phyloP scores from a whole-genome alignment of 2,888 invertebrate species.

The Mesopsocus fuscifrons region DNA sequence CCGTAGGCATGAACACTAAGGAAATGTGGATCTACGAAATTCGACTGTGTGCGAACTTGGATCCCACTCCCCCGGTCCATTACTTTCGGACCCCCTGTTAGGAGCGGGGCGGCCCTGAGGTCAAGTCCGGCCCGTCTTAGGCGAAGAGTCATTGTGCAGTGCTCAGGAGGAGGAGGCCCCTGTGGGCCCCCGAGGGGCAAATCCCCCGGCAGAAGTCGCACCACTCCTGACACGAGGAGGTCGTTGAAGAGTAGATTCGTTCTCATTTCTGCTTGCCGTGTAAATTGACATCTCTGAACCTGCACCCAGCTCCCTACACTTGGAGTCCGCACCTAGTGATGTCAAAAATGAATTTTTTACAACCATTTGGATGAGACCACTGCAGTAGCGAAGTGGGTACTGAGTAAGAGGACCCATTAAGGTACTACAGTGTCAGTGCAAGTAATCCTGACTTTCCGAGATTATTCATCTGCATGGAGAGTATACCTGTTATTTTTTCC shows the following conservation, averaged over 20 bases:
- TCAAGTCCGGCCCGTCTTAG: constrained; percentile 61
- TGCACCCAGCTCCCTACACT: constrained; percentile 20
- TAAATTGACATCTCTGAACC: constrained; percentile 57
- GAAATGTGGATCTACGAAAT: constrained; percentile 67
- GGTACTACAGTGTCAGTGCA: no score
- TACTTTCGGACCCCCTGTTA: constrained; percentile 27
- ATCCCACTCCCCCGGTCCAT: constrained; percentile 42
- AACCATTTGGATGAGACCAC: no score
- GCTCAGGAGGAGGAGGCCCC: constrained; percentile 30
- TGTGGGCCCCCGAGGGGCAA: constrained; percentile 4
- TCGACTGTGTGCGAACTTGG: constrained; percentile 59
- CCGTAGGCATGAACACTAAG: constrained; percentile 73
- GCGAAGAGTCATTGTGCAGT: constrained; percentile 61
- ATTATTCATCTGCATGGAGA: no score
- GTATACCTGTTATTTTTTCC: no score
- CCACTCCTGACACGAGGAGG: constrained; percentile 56
- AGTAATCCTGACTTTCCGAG: no score
- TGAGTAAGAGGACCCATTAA: no score
- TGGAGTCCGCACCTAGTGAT: constrained; percentile 1
- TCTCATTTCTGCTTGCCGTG: constrained; percentile 53
- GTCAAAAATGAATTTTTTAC: no score
- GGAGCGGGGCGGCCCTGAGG: constrained; percentile 30
- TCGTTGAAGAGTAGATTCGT: constrained; percentile 62
- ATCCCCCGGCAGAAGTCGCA: constrained; percentile 32
- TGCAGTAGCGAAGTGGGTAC: no score